Percentiles rank a stretch among this genome's conserved stretches.
Evolutionary conservation across 1,140 invertebrate species (phyloP).

Genomic region (Hesperophylax magnus): DNA sequence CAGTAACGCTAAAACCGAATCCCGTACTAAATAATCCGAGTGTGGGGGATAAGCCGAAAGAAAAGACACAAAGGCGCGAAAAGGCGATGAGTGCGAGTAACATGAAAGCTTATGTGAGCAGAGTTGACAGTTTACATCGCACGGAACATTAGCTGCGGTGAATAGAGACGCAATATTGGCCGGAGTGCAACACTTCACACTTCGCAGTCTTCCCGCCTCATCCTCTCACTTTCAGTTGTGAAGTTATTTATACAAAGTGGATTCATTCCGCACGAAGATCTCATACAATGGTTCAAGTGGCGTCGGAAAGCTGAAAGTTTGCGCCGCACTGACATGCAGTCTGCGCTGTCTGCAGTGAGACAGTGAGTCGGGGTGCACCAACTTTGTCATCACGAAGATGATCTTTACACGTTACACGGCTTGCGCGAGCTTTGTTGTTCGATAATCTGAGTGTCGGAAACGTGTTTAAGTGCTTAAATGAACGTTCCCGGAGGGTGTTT

Average conservation of each 20-base stretch:
- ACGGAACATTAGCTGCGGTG: constrained; percentile 27
- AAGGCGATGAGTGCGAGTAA: too few species aligned
- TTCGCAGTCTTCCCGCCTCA: too few species aligned
- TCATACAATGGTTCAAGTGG: background rate
- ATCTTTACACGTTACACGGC: background rate
- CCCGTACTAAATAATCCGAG: background rate
- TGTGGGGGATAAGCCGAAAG: background rate
- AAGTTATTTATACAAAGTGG: constrained; percentile 20
- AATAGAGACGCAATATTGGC: background rate
- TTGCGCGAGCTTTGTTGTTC: constrained; percentile 2
- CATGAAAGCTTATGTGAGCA: too few species aligned
- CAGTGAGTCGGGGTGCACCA: too few species aligned
- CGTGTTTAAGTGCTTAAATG: constrained; percentile 33
- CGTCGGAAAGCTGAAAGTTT: background rate
- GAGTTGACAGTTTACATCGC: background rate
- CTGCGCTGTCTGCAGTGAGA: too few species aligned
- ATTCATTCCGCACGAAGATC: constrained; percentile 9
- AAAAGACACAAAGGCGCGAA: background rate
- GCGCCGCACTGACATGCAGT: background rate
- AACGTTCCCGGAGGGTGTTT: constrained; percentile 21
- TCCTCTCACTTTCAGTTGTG: background rate
- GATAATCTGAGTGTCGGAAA: constrained; percentile 22
- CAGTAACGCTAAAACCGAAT: background rate
- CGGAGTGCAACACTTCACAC: constrained; percentile 11
- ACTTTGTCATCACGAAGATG: background rate